These are phyloP conservation scores for Drosophila picticornis DNA, from an alignment of 2,888 invertebrate species.

Conservation along the genomic window DNA sequence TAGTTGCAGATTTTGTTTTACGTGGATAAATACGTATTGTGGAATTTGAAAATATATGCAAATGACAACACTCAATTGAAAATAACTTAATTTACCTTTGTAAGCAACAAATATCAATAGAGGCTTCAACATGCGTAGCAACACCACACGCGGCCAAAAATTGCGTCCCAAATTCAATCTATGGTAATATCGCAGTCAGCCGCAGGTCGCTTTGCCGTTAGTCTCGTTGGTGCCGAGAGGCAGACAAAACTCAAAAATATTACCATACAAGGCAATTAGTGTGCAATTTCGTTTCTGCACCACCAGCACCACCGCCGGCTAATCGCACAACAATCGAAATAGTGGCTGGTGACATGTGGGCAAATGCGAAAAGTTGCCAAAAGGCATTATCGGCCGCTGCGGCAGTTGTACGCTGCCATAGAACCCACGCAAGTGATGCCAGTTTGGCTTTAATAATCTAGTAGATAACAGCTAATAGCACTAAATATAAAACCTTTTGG, in stretches of 20 bases:
- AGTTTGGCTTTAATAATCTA: background rate
- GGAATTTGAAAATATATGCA: background rate
- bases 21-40: too few relatives aligned
- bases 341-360: constrained; percentile 54
- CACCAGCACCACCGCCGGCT: background rate
- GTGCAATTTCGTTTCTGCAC: constrained; percentile 14
- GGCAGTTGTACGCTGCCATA: constrained; percentile 3
- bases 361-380: constrained; percentile 68
- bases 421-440: background rate
- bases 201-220: constrained; percentile 32
- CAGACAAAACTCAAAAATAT: constrained; percentile 42
- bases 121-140: background rate
- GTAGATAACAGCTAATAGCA: background rate
- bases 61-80: background rate
- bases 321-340: constrained; percentile 47
- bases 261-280: constrained; percentile 66
- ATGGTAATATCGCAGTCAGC: constrained; percentile 34
- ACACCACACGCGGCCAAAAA: constrained; percentile 13
- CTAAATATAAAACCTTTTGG: background rate
- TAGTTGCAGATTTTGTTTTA: background rate
- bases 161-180: constrained; percentile 38
- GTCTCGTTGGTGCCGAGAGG: constrained; percentile 39
- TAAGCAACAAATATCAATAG: background rate
- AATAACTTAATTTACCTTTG: background rate
- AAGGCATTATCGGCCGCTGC: constrained; percentile 44